A percentile compares a stretch with the other conserved stretches of the same genome.
Evolutionary conservation across 2,888 invertebrate species (phyloP).

Genomic region (Timema cristinae): DNA sequence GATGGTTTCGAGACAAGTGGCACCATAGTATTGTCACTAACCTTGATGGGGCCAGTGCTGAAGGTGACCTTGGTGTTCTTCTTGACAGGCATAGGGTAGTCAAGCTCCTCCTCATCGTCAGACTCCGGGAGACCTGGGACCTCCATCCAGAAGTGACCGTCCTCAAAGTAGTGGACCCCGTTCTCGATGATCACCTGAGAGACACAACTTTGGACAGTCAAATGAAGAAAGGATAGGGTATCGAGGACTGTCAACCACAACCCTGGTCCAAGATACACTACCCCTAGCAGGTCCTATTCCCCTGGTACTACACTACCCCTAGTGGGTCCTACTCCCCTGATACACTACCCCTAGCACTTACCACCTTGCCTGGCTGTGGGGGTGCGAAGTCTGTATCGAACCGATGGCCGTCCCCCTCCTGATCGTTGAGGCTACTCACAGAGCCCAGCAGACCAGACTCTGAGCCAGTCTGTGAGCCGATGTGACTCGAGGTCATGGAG

Average conservation of each 20-base stretch:
- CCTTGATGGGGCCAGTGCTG: conserved; percentile 75
- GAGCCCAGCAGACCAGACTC: conserved; percentile 45
- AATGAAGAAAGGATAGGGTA: no score
- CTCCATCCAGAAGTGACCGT: conserved; percentile 93
- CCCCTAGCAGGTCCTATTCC: no score
- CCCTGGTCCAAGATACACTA: no score
- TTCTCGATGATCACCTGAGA: conserved; percentile 58
- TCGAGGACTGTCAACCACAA: no score
- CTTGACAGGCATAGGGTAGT: conserved; percentile 68
- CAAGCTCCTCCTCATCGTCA: conserved; percentile 48
- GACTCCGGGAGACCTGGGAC: conserved; percentile 46
- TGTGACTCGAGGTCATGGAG: conserved; percentile 45
- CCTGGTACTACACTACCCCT: no score
- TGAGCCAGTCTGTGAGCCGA: conserved; percentile 39
- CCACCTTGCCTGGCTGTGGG: conserved; percentile 38
- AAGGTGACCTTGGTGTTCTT: conserved; percentile 72
- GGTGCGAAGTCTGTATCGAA: conserved; percentile 41
- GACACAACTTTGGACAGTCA: background rate
- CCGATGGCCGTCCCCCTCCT: conserved; percentile 41
- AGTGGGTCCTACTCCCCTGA: no score
- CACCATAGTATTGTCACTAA: conserved; percentile 23
- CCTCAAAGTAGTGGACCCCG: conserved; percentile 86
- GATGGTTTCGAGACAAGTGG: no score
- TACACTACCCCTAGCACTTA: conserved; percentile 24
- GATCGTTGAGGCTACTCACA: conserved; percentile 50